Evolutionary conservation across 2,888 invertebrate genomes (phyloP).

Genomic region (Euproctis similis): DNA sequence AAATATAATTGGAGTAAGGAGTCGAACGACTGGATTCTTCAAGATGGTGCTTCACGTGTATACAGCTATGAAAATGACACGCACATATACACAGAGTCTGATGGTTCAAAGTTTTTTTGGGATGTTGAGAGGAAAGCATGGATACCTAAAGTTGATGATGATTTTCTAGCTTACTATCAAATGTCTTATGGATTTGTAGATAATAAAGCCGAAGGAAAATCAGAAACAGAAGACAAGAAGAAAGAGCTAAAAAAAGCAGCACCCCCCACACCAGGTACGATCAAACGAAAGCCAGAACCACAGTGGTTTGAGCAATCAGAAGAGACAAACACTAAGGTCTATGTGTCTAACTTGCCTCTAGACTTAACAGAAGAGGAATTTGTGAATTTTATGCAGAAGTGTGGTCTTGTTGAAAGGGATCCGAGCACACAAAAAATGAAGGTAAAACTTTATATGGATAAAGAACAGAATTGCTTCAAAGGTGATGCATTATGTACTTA

Average conservation of each 20-base stretch:
- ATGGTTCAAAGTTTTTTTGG: slow-evolving; percentile 95
- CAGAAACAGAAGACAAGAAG: slow-evolving; percentile 43
- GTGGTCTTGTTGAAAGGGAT: slow-evolving; percentile 95
- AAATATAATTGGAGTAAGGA: slow-evolving; percentile 79
- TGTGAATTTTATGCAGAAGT: slow-evolving; percentile 95
- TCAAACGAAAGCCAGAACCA: slow-evolving; percentile 71
- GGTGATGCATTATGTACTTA: slow-evolving; percentile 98
- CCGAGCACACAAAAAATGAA: slow-evolving; percentile 86
- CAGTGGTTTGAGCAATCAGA: slow-evolving; percentile 96
- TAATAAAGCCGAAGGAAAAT: slow-evolving; percentile 56
- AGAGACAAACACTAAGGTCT: slow-evolving; percentile 92
- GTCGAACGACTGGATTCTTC: slow-evolving; percentile 66
- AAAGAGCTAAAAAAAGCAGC: slow-evolving; percentile 32
- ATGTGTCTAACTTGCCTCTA: slow-evolving; percentile 92
- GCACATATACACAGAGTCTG: slow-evolving; percentile 87
- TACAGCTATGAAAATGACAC: slow-evolving; percentile 86
- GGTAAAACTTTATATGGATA: slow-evolving; percentile 92
- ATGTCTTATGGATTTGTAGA: slow-evolving; percentile 93
- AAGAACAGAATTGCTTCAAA: slow-evolving; percentile 86
- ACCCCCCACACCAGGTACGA: slow-evolving; percentile 62
- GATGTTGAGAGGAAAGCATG: slow-evolving; percentile 93
- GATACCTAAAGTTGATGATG: slow-evolving; percentile 98
- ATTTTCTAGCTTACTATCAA: slow-evolving; percentile 97
- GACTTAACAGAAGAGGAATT: slow-evolving; percentile 93
- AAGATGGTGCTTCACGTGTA: slow-evolving; percentile 44